Evolutionary conservation across 2,888 invertebrate species (phyloP), one percentile per base, ranked within the genome.

Genomic region (Carcina quercana): DNA sequence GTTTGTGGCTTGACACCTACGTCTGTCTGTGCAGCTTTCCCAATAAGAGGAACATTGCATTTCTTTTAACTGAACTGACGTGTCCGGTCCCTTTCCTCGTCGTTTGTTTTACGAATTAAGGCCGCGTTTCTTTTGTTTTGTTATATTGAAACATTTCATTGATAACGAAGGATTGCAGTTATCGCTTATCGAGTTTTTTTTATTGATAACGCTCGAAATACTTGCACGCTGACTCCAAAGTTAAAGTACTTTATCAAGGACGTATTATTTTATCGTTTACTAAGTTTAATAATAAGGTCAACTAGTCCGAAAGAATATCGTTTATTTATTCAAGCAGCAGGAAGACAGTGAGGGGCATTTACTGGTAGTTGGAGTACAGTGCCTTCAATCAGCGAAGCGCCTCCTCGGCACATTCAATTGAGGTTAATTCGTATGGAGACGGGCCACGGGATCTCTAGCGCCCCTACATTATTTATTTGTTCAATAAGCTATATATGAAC

Each of bases 351-450:
- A 56, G 57, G 47, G 45, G 42, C 54, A 59, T 60, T 68, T 56
- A 62, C 67, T 62, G 56, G 56, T 58, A 60, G 63, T 57, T 61
- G 32, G 43, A 61, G 58, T 55, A 56, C 62, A 63, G 61, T 63
- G 65, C 66, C 66, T 78, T 78, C 80, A 83, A 82, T 80, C 76
- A 80, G 69, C 72, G 68, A 73, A 78, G 76, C 75, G 78, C 79
- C 79, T 79, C 58, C 73, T 71, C 70, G 68, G 59, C 62, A 59
- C 69, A 59, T 64, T 82, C 83, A 83, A 83, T 83, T 83, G 83
- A 78, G 82, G 82, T 83, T 80, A 83, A 83, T 80, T 83, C 63
- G 56, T 72, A 72, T 64, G 69, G 70, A 80, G 79, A 71, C 76
- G 68, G 71, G 61, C 67, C 70, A 76, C 69, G 71, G n/a, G 74